These are phyloP conservation scores for Acridotheres tristis DNA, from an alignment of 2,797 vertebrate genomes.

Conservation along the genomic window DNA sequence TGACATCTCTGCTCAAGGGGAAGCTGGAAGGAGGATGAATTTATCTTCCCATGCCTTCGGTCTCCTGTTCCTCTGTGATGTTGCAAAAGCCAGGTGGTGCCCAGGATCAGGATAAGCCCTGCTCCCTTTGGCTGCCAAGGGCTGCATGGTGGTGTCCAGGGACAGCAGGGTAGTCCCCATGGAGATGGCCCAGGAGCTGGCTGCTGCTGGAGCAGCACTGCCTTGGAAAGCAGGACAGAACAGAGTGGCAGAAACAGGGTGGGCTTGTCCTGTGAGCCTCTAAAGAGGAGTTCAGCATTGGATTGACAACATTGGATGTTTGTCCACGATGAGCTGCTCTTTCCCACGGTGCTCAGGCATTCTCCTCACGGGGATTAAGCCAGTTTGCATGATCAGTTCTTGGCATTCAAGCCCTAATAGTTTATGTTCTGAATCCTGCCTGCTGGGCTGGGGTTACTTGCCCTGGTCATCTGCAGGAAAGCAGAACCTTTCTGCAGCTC, in stretches of 20 bases:
- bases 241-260: neutral
- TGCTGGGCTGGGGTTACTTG: neutral
- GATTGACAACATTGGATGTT: rapidly evolving
- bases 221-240: neutral
- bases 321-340: rapidly evolving
- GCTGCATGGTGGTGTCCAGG: rapidly evolving
- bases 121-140: neutral
- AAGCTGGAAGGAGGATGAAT: neutral
- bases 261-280: neutral
- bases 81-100: neutral
- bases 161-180: neutral
- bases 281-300: neutral
- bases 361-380: neutral
- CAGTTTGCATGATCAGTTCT: neutral
- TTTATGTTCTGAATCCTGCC: neutral
- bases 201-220: neutral
- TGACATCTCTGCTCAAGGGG: neutral
- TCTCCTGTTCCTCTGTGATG: neutral
- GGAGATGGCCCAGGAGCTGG: neutral
- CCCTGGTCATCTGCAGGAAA: neutral
- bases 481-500: neutral
- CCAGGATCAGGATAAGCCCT: neutral
- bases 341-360: neutral
- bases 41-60: neutral
- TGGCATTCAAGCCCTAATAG: neutral